Conservation (phyloP, 2,797 vertebrate species). For the Chelon auratus region DNA sequence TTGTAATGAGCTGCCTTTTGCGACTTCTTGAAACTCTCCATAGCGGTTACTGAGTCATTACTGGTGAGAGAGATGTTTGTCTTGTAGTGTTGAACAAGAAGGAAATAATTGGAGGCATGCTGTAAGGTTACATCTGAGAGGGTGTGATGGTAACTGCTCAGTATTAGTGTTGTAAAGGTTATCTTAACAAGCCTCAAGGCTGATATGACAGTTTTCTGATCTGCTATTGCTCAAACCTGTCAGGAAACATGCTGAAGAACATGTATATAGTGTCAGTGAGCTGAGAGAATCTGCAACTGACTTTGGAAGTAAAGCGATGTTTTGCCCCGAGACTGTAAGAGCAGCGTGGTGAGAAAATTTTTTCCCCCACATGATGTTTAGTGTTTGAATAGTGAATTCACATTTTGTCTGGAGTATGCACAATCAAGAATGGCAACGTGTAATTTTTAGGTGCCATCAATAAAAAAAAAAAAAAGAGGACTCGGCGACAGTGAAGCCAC, state of each 20-base stretch:
- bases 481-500: not conserved
- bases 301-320: no score
- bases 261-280: no score
- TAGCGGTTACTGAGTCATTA: constrained; percentile 48
- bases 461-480: no score
- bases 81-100: constrained; percentile 36
- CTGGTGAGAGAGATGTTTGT: constrained; percentile 53
- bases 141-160: constrained; percentile 44
- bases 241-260: constrained; percentile 46
- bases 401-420: constrained; percentile 55
- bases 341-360: constrained; percentile 33
- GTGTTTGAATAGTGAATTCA: constrained; percentile 58
- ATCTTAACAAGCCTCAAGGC: constrained; percentile 39
- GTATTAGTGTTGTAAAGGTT: constrained; percentile 50
- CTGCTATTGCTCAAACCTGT: constrained; percentile 58
- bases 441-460: no score
- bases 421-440: constrained; percentile 44
- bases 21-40: constrained; percentile 68
- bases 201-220: constrained; percentile 36
- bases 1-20: constrained; percentile 81
- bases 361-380: constrained; percentile 32
- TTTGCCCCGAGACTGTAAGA: not conserved
- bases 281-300: no score
- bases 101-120: constrained; percentile 43
- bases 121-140: constrained; percentile 42